These are phyloP conservation scores for Linyphia triangularis DNA, from an alignment of 2,888 invertebrate species.

Conservation along the genomic window DNA sequence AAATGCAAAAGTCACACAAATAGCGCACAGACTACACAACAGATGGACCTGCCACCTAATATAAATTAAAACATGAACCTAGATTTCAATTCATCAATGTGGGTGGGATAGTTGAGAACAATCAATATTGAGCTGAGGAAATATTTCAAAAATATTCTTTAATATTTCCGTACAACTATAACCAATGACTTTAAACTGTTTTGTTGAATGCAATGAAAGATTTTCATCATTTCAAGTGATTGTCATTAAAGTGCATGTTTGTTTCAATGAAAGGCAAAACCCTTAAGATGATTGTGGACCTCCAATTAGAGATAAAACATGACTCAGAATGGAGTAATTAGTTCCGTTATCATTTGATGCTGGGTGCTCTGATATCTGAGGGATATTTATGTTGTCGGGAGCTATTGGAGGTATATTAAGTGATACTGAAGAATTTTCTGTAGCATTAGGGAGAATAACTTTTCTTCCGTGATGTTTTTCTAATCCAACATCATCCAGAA, in stretches of 20 bases:
- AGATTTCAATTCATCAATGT: too few species aligned
- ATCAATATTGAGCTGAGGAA: too few species aligned
- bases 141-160: too few species aligned
- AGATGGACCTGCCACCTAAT: slow-evolving; percentile 36
- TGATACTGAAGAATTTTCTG: neutral
- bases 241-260: neutral
- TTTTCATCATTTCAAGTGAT: neutral
- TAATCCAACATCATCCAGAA: neutral
- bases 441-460: slow-evolving; percentile 40
- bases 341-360: slow-evolving; percentile 62
- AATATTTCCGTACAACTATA: too few species aligned
- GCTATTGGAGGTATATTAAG: neutral
- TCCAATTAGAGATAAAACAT: slow-evolving; percentile 62
- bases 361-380: slow-evolving; percentile 56
- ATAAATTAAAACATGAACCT: slow-evolving; percentile 10
- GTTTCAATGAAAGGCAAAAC: neutral
- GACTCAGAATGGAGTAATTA: slow-evolving; percentile 70
- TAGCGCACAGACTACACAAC: too few species aligned
- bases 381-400: slow-evolving; percentile 60
- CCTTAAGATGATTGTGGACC: slow-evolving; percentile 5
- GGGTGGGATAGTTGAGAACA: too few species aligned
- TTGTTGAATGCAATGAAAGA: too few species aligned
- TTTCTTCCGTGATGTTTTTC: slow-evolving; percentile 51
- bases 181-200: too few species aligned
- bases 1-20: too few species aligned